Evolutionary conservation across 2,797 vertebrate genomes (phyloP), one percentile per base, ranked within the genome.

Genomic region (Lepus townsendii): DNA sequence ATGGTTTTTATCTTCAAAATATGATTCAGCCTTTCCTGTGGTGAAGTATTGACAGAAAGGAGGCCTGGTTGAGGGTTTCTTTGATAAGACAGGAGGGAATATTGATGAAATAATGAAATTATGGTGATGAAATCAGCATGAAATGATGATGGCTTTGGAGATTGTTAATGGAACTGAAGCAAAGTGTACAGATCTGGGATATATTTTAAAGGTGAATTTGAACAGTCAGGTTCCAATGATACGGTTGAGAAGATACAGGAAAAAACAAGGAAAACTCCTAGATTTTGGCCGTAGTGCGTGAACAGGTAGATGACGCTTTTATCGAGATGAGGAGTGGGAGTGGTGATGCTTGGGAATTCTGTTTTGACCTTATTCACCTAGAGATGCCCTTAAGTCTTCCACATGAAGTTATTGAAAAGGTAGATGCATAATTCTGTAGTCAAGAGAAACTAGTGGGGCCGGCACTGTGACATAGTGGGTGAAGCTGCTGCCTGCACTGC

Each of bases 301-400:
- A 84, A 80, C 54, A 82, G 0, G 2, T n/a, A 38, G 57, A 54
- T 16, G 17, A 80, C 66, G 42, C 10, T 32, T 90, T 20, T 84
- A 79, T 5, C 47, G n/a, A 78, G 7, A n/a, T 79, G 6, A 30
- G 19, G 11, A 52, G 5, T 26, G 0, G 0, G 10, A 3, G 3
- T 38, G 38, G 16, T 8, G 50, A 42, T 10, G 12, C 69, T 69
- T n/a, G 5, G 20, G 4, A 16, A n/a, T 93, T 91, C 20, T 8
- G 16, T 42, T 65, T 86, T 47, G 13, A 20, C 30, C n/a, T 30
- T 63, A 77, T 77, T 50, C 85, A 69, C 30, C 22, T 69, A 42
- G 3, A 35, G 9, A 47, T 66, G n/a, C 3, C 3, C 30, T 63
- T 47, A n/a, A 30, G 12, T 75, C 4, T 54, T 20, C 9, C 20